Evolutionary conservation across 2,113 vertebrate species (phyloP).

Genomic region (Pachyramphus minor): DNA sequence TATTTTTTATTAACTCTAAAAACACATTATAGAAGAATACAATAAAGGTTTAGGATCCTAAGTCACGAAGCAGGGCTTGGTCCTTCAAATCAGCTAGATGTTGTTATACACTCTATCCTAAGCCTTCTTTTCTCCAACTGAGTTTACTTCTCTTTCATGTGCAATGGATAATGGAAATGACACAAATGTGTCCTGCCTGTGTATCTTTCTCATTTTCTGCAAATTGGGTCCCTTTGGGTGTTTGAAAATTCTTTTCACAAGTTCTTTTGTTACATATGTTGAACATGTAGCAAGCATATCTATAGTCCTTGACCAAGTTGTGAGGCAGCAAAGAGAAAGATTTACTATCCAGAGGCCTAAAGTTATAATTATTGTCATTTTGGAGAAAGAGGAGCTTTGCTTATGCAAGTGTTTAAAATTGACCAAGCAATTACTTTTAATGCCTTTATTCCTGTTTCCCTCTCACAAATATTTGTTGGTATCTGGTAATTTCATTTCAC

Average conservation of each 20-base stretch:
- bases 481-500: background rate
- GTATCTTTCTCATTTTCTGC: background rate
- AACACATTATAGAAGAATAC: background rate
- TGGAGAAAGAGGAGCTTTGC: background rate
- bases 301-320: background rate
- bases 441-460: background rate
- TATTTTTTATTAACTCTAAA: background rate
- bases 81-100: background rate
- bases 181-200: background rate
- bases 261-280: background rate
- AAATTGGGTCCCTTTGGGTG: background rate
- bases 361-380: background rate
- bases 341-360: background rate
- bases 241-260: background rate
- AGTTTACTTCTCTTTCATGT: background rate
- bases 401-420: background rate
- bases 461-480: conserved; percentile 35
- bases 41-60: background rate
- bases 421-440: conserved; percentile 22
- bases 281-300: background rate
- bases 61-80: background rate
- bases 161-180: background rate
- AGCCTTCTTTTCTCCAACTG: background rate
- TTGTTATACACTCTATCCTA: background rate
- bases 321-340: background rate